Evolutionary conservation across 1,140 invertebrate species (phyloP).

Genomic region (Papilio glaucus): DNA sequence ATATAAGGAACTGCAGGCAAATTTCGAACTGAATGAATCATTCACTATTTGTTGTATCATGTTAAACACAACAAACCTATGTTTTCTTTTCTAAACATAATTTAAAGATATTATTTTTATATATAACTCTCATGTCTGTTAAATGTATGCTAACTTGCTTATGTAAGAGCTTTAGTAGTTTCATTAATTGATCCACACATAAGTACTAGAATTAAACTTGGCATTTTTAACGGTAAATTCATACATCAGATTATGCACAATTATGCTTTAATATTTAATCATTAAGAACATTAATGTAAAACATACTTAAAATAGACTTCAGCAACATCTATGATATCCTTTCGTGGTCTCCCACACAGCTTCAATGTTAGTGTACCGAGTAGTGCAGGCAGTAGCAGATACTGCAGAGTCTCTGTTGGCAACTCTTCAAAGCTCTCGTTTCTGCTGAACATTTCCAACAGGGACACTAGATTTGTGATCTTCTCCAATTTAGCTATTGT

Average conservation of each 20-base stretch:
- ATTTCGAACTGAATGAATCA: no score
- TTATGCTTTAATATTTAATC: constrained; percentile 13
- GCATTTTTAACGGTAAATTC: no score
- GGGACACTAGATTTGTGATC: constrained; percentile 90
- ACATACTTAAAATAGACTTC: constrained; percentile 90
- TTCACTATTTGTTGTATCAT: no score
- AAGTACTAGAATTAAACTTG: no score
- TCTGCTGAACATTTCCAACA: constrained; percentile 91
- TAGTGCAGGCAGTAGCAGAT: constrained; percentile 92
- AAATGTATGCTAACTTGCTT: no score
- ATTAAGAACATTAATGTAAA: constrained; percentile 30
- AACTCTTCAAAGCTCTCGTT: constrained; percentile 96
- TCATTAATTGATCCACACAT: no score
- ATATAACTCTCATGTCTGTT: no score
- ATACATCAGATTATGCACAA: not conserved
- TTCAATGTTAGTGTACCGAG: constrained; percentile 90
- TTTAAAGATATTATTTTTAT: no score
- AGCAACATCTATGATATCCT: constrained; percentile 88
- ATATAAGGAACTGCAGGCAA: no score
- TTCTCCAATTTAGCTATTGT: constrained; percentile 90
- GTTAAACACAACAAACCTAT: no score
- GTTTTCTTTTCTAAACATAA: no score
- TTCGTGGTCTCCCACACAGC: constrained; percentile 85
- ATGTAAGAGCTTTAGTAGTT: no score
- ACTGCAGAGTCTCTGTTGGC: constrained; percentile 92